A percentile compares a stretch with the other conserved stretches of the same genome.
Conservation (phyloP, 2,888 invertebrate species). For the Helicoverpa assulta region DNA sequence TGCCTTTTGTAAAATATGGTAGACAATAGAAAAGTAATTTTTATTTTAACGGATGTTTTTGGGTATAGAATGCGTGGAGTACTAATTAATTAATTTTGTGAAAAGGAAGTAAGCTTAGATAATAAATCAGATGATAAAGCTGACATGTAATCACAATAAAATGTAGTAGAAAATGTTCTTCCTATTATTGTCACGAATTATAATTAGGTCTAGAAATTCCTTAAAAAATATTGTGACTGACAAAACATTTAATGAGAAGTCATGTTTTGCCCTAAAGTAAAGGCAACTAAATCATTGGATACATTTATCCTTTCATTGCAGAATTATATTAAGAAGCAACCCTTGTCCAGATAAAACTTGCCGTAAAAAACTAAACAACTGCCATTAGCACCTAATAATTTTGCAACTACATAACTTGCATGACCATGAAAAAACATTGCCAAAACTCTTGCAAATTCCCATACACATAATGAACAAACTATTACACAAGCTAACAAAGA, state of each 20-base stretch:
- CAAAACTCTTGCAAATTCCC: slow-evolving; percentile 23
- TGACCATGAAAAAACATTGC: background rate
- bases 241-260: too few species aligned
- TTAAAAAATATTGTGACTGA: too few species aligned
- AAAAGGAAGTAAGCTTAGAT: background rate
- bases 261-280: too few species aligned
- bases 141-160: background rate
- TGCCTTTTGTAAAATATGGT: slow-evolving; percentile 24
- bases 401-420: background rate
- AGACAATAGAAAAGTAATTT: slow-evolving; percentile 29
- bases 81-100: background rate
- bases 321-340: background rate
- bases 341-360: too few species aligned
- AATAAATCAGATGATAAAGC: background rate
- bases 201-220: too few species aligned
- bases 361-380: background rate
- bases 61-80: background rate
- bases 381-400: background rate
- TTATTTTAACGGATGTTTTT: background rate
- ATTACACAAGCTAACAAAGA: slow-evolving; percentile 45
- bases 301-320: background rate
- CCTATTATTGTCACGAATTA: too few species aligned
- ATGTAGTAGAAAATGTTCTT: too few species aligned
- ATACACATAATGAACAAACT: slow-evolving; percentile 45
- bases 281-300: too few species aligned